Base-by-base conservation (phyloP, 2,113 vertebrate species). In the Heterocephalus glaber region DNA sequence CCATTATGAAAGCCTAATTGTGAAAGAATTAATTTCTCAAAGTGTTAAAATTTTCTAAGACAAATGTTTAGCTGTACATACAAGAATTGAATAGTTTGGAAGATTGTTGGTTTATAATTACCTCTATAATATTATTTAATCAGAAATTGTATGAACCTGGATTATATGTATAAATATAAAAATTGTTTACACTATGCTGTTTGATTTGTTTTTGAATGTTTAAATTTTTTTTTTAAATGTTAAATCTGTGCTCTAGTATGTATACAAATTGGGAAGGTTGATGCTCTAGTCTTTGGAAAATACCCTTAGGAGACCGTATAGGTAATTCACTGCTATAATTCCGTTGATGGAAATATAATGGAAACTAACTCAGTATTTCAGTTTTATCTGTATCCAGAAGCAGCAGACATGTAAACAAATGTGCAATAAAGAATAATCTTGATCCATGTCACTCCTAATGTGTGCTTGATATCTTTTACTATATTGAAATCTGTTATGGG, bases 401-500 rank as follows among this genome's bases (percentile, higher is more conserved):
- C 66, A 94, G 60, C 68, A 95, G 89, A 89, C 22, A 90, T 95
- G 63, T 96, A 96, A 98, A 96, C 82, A 97, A 84, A 96, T 79
- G 85, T 52, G 96, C 98, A 98, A 98, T 98, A 98, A 98, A 98
- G 41, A 94, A 7, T 91, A 84, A 92, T 94, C 47, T 96, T 97
- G 97, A 98, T 97, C 95, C 91, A 92, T 86, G 89, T 76, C 7
- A 96, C 20, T 85, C 30, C n/a, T 65, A 14, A 47, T 83, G 61
- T 95, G 81, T 97, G 61, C 79, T 86, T 95, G 33, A 49, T 92
- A 58, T 85, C 8, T 81, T 93, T 1, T 79, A 60, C 63, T 92
- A 9, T 90, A 38, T 35, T 61, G 65, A 52, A 44, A 96, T 82
- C n/a, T 80, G 7, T 61, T 93, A 35, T 74, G 66, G 60, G 44